Evolutionary conservation across 1,140 invertebrate species (phyloP).

Genomic region (Apis laboriosa): DNA sequence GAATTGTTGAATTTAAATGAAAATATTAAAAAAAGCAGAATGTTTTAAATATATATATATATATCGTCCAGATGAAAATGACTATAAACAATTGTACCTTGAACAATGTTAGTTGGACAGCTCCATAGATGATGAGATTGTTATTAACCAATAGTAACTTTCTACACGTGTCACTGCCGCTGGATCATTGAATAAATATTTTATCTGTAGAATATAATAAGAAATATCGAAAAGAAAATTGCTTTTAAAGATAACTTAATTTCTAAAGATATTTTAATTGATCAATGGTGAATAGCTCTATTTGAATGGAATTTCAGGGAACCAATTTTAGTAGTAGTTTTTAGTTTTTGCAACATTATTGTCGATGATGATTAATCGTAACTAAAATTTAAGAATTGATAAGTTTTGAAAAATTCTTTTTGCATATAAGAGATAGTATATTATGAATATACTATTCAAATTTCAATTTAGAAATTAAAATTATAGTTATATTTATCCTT

Average conservation of each 20-base stretch:
- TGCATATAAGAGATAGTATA: neutral
- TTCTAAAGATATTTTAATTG: neutral
- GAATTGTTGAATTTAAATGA: constrained; percentile 46
- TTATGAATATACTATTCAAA: neutral
- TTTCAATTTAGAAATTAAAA: neutral
- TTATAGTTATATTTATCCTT: neutral
- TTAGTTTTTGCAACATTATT: neutral
- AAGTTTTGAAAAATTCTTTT: constrained; percentile 8
- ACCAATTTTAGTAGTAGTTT: constrained; percentile 2
- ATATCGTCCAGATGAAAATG: constrained; percentile 25
- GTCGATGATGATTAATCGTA: neutral
- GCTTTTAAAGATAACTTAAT: neutral
- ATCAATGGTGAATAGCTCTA: neutral
- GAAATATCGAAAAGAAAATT: neutral
- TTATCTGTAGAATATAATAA: constrained; percentile 10
- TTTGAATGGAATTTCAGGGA: constrained; percentile 17
- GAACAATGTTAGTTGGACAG: constrained; percentile 44
- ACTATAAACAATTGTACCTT: constrained; percentile 40
- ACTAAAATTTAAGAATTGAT: neutral
- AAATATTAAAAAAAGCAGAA: constrained; percentile 31
- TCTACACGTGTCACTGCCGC: constrained; percentile 32
- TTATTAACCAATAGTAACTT: constrained; percentile 32
- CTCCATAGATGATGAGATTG: constrained; percentile 32
- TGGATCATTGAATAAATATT: neutral
- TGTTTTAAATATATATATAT: constrained; percentile 30